Evolutionary conservation across 2,888 invertebrate genomes (phyloP), one percentile per base, ranked within the genome.

Genomic region (Thymelicus acteon): DNA sequence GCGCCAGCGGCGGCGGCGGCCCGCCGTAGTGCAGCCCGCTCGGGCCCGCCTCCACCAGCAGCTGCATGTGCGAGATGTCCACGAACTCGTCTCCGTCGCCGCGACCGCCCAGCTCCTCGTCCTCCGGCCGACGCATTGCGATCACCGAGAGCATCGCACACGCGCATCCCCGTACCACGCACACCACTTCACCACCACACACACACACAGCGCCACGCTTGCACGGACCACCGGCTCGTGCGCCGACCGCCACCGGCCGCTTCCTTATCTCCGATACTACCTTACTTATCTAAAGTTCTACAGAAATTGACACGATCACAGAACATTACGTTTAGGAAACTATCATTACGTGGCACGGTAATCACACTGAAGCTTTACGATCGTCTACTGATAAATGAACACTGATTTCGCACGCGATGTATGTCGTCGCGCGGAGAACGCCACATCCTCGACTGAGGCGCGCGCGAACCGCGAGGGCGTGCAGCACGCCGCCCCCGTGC

Each of bases 11-110:
- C 83, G 92, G 90, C 80, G 88, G 87, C 72, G 93, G 92, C 73
- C 92, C 92, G 73, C 89, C 91, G 84, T 92, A 90, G 86, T 85
- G 93, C 90, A 85, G 89, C 80, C 86, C 94, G 88, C 85, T 94
- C 85, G 85, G 94, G 86, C 92, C 92, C 83, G 92, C 91, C 86
- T 97, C 94, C 79, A 97, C 94, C 80, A 97, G 90, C 86, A 97
- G 95, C 83, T 97, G 97, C 87, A 97, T 97, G 87, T 97, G 97
- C 72, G 97, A 95, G 81, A 97, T 97, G 91, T 97, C 97, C 87
- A 97, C 97, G 91, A 96, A 97, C 92, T 97, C 97, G 91, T 96
- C 96, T 88, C 89, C 89, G 82, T 90, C 91, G 89, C 86, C 91
- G 85, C 91, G 91, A 77, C 90, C 88, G 84, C 90, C 92, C 84